Evolutionary conservation across 2,113 vertebrate genomes (phyloP), one percentile per base, ranked within the genome.

Genomic region (Hirundichthys speculiger): DNA sequence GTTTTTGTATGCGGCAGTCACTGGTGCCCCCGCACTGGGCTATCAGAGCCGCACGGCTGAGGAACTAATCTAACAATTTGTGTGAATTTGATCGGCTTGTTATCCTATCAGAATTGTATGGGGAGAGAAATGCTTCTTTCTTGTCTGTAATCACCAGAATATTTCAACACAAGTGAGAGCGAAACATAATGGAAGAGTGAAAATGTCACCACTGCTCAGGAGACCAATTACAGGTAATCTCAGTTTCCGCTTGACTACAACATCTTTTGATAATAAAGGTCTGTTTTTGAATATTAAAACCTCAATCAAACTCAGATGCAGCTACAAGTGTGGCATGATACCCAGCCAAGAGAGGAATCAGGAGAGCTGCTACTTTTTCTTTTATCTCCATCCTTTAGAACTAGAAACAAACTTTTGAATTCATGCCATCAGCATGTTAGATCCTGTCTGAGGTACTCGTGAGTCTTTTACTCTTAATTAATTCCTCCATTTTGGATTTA

Each of bases 251-350:
- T 43, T n/a, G 50, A 66, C 49, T 42, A 58, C 41, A 20, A 18
- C 55, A 61, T 69, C 19, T 60, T 15, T 13, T 34, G 40, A 50
- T 77, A 42, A 75, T 64, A 72, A 79, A 71, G 47, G 51, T 81
- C 49, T 65, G 27, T 55, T 63, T 80, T 39, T 69, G 71, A 77
- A 85, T 73, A 79, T 78, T 65, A 57, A 82, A 70, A 42, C 38
- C 20, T 27, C 15, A 72, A 78, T 82, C 78, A 77, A 47, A 50
- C 52, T 67, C 64, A 49, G 57, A 55, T 15, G 18, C 48, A 60
- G 73, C 2, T 18, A 70, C 73, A 67, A 8, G 18, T 54, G 39
- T 41, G 46, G 16, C 24, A 59, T 66, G 79, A 76, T 69, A 80
- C 64, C 54, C 67, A 66, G 40, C 27, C 22, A 47, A 77, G 52